A percentile compares a stretch with the other conserved stretches of the same genome.
phyloP scores from a whole-genome alignment of 2,113 vertebrate species.

The Seriola quinqueradiata region DNA sequence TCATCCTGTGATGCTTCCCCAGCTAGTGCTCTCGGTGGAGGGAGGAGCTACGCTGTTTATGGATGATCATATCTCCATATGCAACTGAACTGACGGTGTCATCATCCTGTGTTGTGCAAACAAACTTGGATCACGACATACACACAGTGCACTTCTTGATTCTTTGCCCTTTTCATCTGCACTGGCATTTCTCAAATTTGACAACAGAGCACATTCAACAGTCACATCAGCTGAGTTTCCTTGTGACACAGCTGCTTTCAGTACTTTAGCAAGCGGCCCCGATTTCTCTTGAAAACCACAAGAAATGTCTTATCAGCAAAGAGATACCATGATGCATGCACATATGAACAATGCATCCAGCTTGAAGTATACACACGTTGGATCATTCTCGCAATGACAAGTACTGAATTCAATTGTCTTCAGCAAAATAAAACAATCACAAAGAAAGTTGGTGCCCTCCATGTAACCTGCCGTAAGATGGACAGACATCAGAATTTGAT shows the following conservation, averaged over 20 bases:
- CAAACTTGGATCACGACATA: too few species aligned
- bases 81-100: too few species aligned
- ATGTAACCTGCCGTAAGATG: neutral
- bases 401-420: conserved; percentile 2
- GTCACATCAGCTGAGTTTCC: neutral
- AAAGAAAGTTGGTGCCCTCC: neutral
- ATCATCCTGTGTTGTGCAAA: too few species aligned
- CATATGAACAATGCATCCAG: neutral
- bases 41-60: neutral
- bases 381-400: neutral
- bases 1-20: neutral
- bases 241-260: neutral
- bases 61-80: neutral
- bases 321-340: neutral
- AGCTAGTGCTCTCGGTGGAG: neutral
- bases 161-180: too few species aligned
- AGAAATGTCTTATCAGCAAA: conserved; percentile 14
- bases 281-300: neutral
- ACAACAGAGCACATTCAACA: neutral
- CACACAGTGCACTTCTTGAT: too few species aligned
- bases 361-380: neutral
- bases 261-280: neutral
- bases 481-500: conserved; percentile 29
- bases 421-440: conserved; percentile 5
- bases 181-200: too few species aligned